Percentiles rank a stretch among this genome's conserved stretches.
These are phyloP conservation scores for Apogon hyalosoma DNA, from an alignment of 2,797 vertebrate genomes.

Conservation along the genomic window DNA sequence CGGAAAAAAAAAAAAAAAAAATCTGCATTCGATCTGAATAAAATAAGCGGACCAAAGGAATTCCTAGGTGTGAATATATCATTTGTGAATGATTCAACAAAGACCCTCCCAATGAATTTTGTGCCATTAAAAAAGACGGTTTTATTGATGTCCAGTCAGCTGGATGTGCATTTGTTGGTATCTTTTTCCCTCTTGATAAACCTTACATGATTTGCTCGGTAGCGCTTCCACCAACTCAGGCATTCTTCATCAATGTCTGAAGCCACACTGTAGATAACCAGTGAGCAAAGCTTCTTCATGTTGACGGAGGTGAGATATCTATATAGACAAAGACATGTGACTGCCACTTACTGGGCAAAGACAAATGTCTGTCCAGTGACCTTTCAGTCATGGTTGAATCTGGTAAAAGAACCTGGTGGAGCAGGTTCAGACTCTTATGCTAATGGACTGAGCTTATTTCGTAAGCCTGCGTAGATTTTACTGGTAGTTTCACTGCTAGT, in stretches of 20 bases:
- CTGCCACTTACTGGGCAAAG: neutral
- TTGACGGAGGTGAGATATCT: neutral
- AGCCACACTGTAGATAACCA: slow-evolving; percentile 21
- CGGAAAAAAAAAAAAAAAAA: too few relatives aligned
- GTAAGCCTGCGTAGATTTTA: slow-evolving; percentile 10
- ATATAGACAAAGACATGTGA: slow-evolving; percentile 12
- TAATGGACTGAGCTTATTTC: slow-evolving; percentile 8
- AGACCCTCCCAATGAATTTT: neutral
- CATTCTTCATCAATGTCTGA: slow-evolving; percentile 14
- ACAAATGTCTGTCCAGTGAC: neutral
- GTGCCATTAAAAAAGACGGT: slow-evolving; percentile 9
- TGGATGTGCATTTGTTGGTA: slow-evolving; percentile 25
- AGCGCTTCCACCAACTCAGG: slow-evolving; percentile 5
- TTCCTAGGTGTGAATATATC: too few relatives aligned
- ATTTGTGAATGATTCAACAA: too few relatives aligned
- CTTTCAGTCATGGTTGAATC: neutral
- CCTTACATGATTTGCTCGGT: slow-evolving; percentile 20
- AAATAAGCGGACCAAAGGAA: too few relatives aligned
- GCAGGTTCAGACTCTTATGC: slow-evolving; percentile 14
- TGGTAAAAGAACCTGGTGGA: neutral
- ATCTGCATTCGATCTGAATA: too few relatives aligned
- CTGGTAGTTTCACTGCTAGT: slow-evolving; percentile 11
- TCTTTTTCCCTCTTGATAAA: slow-evolving; percentile 21
- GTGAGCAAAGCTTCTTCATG: slow-evolving; percentile 24
- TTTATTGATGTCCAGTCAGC: slow-evolving; percentile 32